Percentiles rank a stretch among this genome's conserved stretches.
phyloP scores from a whole-genome alignment of 1,140 invertebrate species.

The Bombus waltoni region DNA sequence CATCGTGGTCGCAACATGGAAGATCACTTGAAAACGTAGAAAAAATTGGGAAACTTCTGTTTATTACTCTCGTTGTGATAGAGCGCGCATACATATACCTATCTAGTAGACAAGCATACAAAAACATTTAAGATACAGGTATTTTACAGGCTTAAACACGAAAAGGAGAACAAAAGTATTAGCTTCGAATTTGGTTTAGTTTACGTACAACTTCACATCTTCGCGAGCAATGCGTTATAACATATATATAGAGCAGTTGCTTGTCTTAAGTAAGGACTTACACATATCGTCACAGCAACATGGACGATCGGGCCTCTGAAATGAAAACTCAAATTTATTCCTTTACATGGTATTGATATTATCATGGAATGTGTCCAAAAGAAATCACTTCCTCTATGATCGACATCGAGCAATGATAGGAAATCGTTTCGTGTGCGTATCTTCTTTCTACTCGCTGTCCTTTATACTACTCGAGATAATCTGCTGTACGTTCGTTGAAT shows the following conservation, averaged over 20 bases:
- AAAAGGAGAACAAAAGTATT: slow-evolving; percentile 28
- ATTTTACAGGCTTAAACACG: slow-evolving; percentile 43
- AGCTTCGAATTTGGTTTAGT: slow-evolving; percentile 57
- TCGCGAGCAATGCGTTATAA: neutral
- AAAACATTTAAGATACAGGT: slow-evolving; percentile 44
- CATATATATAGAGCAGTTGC: slow-evolving; percentile 32
- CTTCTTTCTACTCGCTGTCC: slow-evolving; percentile 25
- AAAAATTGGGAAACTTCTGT: slow-evolving; percentile 34
- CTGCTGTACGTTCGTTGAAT: slow-evolving; percentile 33
- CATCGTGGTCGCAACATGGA: slow-evolving; percentile 41
- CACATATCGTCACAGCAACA: neutral
- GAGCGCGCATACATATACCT: slow-evolving; percentile 30
- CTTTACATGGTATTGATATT: slow-evolving; percentile 33
- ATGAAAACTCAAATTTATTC: slow-evolving; percentile 15
- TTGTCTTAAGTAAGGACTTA: slow-evolving; percentile 24
- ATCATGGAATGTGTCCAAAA: slow-evolving; percentile 68
- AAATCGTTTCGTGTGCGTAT: slow-evolving; percentile 51
- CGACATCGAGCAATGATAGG: slow-evolving; percentile 45
- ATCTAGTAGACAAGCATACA: slow-evolving; percentile 37
- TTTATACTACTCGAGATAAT: slow-evolving; percentile 5
- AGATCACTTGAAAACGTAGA: slow-evolving; percentile 54
- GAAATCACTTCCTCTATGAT: slow-evolving; percentile 42
- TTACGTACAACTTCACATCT: slow-evolving; percentile 1
- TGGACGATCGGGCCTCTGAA: slow-evolving; percentile 25
- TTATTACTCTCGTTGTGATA: slow-evolving; percentile 15